Conservation (phyloP, 2,888 invertebrate genomes). For the Leptinotarsa juncta region DNA sequence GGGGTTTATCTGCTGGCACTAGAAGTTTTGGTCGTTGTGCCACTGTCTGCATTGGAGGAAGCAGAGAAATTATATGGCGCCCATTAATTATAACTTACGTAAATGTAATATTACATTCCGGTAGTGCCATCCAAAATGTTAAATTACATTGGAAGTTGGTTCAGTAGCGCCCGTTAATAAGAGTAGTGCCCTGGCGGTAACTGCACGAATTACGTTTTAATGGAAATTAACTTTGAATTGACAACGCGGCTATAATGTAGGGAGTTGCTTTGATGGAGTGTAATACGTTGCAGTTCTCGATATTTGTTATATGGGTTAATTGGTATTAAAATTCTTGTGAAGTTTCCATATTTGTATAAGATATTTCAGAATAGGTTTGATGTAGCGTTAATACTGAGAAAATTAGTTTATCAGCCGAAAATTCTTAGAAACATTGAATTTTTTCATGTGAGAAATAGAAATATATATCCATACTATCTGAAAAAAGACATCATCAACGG, state of each 20-base stretch:
- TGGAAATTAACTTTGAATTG: constrained; percentile 62
- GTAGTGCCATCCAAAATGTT: constrained; percentile 61
- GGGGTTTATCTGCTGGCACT: background rate
- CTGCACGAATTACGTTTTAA: constrained; percentile 56
- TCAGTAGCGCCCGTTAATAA: constrained; percentile 4
- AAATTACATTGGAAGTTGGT: constrained; percentile 33
- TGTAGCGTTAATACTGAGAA: too few relatives aligned
- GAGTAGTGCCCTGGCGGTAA: constrained; percentile 14
- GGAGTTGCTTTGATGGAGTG: background rate
- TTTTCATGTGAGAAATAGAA: too few relatives aligned
- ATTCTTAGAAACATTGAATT: too few relatives aligned
- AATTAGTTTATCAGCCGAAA: too few relatives aligned
- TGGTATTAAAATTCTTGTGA: too few relatives aligned
- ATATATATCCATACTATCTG: too few relatives aligned
- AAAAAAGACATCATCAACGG: too few relatives aligned
- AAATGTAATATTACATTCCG: constrained; percentile 63
- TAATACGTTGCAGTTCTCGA: background rate
- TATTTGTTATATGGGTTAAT: background rate
- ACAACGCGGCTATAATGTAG: constrained; percentile 41
- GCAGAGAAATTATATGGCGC: constrained; percentile 49
- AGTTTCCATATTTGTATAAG: too few relatives aligned
- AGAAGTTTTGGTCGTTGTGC: background rate
- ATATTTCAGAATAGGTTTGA: too few relatives aligned
- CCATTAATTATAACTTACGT: constrained; percentile 64
- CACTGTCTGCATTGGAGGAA: background rate